Conservation (phyloP, 2,113 vertebrate species). For the Oplegnathus fasciatus region DNA sequence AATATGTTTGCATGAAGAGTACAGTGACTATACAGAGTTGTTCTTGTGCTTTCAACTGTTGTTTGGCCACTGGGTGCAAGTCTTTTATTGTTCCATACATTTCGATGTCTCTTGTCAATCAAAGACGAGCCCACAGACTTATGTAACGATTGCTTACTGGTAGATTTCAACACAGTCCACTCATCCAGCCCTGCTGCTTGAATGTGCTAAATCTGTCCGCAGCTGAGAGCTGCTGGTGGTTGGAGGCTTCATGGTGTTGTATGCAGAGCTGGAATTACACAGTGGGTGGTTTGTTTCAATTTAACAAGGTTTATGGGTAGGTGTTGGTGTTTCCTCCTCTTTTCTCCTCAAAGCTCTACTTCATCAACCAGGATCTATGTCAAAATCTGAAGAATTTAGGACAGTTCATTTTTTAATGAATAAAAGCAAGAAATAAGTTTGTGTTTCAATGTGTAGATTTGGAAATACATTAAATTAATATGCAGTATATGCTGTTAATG, state of each 20-base stretch:
- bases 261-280: slow-evolving; percentile 42
- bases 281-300: slow-evolving; percentile 55
- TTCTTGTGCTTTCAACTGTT: neutral
- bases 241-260: slow-evolving; percentile 32
- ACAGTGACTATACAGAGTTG: neutral
- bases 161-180: slow-evolving; percentile 12
- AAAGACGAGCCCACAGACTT: slow-evolving; percentile 23
- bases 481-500: neutral
- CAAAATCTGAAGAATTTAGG: neutral
- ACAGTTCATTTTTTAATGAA: neutral
- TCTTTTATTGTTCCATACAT: neutral
- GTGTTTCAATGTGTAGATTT: neutral
- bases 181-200: neutral
- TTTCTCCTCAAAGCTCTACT: neutral
- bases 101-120: neutral
- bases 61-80: neutral
- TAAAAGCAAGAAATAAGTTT: no score
- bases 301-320: slow-evolving; percentile 30
- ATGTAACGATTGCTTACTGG: slow-evolving; percentile 1
- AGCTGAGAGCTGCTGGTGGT: slow-evolving; percentile 34
- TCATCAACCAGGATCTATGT: neutral
- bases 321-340: neutral
- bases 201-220: slow-evolving; percentile 58
- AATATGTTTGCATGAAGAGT: neutral
- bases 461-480: neutral